These are phyloP conservation scores for Luidia sarsii DNA, from an alignment of 53 echinoderm and acorn worm species.

Conservation along the genomic window DNA sequence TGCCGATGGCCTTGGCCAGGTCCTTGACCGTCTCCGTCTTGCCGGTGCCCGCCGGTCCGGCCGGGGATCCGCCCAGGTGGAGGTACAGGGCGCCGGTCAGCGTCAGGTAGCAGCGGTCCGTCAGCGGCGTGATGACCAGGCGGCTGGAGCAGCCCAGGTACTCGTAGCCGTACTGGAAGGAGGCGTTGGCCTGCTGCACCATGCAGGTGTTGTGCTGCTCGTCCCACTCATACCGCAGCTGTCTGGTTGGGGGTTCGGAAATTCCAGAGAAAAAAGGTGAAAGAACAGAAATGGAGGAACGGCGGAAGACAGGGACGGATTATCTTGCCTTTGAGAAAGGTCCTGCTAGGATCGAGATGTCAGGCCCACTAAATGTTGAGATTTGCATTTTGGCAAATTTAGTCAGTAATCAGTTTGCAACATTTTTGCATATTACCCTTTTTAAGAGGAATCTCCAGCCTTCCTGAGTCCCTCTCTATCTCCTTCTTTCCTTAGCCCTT, in stretches of 20 bases:
- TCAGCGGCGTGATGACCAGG: conserved; percentile 97
- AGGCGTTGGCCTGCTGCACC: conserved; percentile 90
- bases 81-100: conserved; percentile 93
- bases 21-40: conserved; percentile 99
- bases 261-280: background rate
- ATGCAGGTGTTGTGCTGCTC: conserved; percentile 97
- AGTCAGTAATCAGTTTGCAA: no score
- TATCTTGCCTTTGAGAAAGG: no score
- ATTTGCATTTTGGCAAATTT: no score
- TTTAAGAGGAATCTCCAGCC: no score
- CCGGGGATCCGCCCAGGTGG: conserved; percentile 94
- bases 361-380: no score
- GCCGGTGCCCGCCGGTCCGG: conserved; percentile 98
- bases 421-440: no score
- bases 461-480: no score
- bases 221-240: conserved; percentile 99
- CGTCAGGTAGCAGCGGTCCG: conserved; percentile 96
- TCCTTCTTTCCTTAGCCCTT: no score
- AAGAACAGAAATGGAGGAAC: no score
- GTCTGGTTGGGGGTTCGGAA: no score
- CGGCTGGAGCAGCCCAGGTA: conserved; percentile 97
- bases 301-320: no score
- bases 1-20: conserved; percentile 92
- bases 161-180: conserved; percentile 97
- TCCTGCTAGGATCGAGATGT: no score